These are phyloP conservation scores for Brachionus asplanchnoidis DNA, from an alignment of 1,140 invertebrate genomes.

Conservation along the genomic window DNA sequence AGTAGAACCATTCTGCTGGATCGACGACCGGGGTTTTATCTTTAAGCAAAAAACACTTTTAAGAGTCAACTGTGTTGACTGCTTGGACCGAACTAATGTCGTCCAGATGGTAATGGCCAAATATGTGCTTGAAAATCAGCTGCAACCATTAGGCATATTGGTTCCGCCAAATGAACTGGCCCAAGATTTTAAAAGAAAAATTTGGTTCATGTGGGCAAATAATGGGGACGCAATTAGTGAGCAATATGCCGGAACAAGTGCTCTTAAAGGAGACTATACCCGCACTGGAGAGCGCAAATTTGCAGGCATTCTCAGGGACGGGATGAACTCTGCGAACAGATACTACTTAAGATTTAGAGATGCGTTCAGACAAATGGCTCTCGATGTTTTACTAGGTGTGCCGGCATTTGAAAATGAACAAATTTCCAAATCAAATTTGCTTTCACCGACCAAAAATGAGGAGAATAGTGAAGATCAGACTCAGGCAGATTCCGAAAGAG, in stretches of 20 bases:
- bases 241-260: conserved; percentile 94
- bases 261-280: conserved; percentile 94
- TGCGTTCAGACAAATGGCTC: conserved; percentile 84
- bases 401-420: conserved; percentile 64
- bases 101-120: conserved; percentile 84
- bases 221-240: conserved; percentile 83
- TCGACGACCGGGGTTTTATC: conserved; percentile 81
- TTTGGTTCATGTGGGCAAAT: conserved; percentile 79
- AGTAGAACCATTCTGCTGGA: conserved; percentile 53
- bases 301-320: conserved; percentile 94
- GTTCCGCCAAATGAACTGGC: neutral
- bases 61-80: conserved; percentile 93
- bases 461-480: conserved; percentile 47
- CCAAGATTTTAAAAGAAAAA: conserved; percentile 46
- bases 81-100: conserved; percentile 90
- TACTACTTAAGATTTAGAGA: conserved; percentile 78
- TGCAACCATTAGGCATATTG: conserved; percentile 74
- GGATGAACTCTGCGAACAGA: conserved; percentile 96
- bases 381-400: conserved; percentile 83
- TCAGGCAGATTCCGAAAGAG: conserved; percentile 50
- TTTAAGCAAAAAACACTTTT: conserved; percentile 84
- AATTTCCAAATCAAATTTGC: conserved; percentile 47
- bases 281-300: conserved; percentile 92
- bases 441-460: neutral
- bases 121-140: conserved; percentile 77